These are phyloP conservation scores for Allolobophora icterica DNA, from an alignment of 2,888 invertebrate species.

Conservation along the genomic window DNA sequence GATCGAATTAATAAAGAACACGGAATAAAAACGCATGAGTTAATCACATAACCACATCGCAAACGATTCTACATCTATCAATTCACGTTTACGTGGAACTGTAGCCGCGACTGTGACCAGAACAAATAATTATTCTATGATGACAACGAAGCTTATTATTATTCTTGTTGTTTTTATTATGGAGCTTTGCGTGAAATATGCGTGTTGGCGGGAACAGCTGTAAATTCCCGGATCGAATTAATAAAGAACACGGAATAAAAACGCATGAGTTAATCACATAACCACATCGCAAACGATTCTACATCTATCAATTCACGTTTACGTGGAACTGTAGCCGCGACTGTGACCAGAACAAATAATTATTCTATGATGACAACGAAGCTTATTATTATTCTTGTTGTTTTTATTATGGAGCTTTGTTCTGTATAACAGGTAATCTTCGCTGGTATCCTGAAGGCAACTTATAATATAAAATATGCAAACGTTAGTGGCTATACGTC, in stretches of 20 bases:
- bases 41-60: neutral
- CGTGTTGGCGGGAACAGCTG: neutral
- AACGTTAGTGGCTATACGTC: neutral
- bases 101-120: neutral
- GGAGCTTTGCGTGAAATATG: no score
- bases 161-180: no score
- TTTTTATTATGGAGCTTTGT: no score
- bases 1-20: conserved; percentile 10
- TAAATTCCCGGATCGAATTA: neutral
- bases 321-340: neutral
- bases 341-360: neutral
- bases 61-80: neutral
- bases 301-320: neutral
- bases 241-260: conserved; percentile 2
- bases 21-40: neutral
- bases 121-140: neutral
- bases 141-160: neutral
- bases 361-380: neutral
- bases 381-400: no score
- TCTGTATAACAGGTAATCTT: neutral
- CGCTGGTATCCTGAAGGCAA: neutral
- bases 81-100: neutral
- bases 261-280: neutral
- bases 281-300: neutral
- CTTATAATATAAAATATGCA: neutral